Percentiles rank a stretch among this genome's conserved stretches.
Conservation (phyloP, 1,140 invertebrate species). For the Pristionchus pacificus region DNA sequence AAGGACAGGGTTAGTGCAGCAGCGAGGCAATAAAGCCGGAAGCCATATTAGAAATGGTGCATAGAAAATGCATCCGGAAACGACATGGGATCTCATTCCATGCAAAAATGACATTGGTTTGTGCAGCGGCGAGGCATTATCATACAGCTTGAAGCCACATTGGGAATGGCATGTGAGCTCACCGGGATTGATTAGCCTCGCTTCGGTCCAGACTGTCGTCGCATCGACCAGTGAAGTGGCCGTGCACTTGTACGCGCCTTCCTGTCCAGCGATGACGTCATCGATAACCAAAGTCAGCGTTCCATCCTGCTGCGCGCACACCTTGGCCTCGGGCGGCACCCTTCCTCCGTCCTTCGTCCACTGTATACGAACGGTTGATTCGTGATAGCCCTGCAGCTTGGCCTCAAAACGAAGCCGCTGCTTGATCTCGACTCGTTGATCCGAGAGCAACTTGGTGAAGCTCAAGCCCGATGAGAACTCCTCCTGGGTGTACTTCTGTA, state of each 20-base stretch:
- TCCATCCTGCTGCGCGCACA: not conserved
- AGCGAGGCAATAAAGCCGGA: too few species aligned
- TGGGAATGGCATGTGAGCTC: too few species aligned
- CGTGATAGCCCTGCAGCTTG: conserved; percentile 1
- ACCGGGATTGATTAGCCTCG: not conserved
- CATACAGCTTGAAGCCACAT: too few species aligned
- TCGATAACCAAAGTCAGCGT: not conserved
- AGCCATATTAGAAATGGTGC: too few species aligned
- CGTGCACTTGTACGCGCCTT: not conserved
- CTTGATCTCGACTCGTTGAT: conserved; percentile 27
- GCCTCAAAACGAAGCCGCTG: not conserved
- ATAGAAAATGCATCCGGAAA: too few species aligned
- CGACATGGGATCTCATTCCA: too few species aligned
- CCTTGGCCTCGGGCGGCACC: not conserved
- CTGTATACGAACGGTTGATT: conserved; percentile 1
- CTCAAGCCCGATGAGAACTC: not conserved
- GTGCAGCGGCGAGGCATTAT: too few species aligned
- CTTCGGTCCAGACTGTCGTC: not conserved
- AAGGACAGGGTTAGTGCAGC: too few species aligned
- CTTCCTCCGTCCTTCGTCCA: not conserved
- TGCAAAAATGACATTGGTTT: too few species aligned
- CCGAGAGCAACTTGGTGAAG: conserved; percentile 14
- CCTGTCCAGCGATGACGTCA: not conserved
- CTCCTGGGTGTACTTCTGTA: conserved; percentile 19
- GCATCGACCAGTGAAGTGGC: not conserved